These are phyloP conservation scores for Protomyctophum bolini DNA, from an alignment of 2,113 vertebrate genomes.

Conservation along the genomic window DNA sequence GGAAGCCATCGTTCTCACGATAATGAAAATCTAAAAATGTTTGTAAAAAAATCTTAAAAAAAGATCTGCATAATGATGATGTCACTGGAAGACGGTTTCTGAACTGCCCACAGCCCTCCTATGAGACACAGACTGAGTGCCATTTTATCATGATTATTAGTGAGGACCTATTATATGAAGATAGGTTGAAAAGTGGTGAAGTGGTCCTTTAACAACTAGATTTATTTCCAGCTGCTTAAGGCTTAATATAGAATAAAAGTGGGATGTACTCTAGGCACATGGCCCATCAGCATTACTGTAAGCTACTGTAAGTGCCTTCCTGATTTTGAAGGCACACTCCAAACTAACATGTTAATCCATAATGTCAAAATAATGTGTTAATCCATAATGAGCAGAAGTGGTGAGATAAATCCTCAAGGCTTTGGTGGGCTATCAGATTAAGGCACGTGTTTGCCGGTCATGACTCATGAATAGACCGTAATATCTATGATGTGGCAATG, in stretches of 20 bases:
- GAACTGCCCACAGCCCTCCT: too few species aligned
- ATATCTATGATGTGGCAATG: slow-evolving; percentile 18
- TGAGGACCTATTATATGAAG: too few species aligned
- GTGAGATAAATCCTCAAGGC: slow-evolving; percentile 35
- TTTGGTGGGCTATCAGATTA: slow-evolving; percentile 37
- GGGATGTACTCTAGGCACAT: slow-evolving; percentile 47
- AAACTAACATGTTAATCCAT: slow-evolving; percentile 45
- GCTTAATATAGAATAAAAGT: slow-evolving; percentile 54
- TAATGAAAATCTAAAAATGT: too few species aligned
- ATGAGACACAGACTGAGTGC: too few species aligned
- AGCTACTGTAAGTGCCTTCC: slow-evolving; percentile 12
- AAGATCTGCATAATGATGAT: too few species aligned
- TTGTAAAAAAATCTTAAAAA: too few species aligned
- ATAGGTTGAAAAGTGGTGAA: too few species aligned
- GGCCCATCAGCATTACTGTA: slow-evolving; percentile 26
- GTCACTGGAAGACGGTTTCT: too few species aligned
- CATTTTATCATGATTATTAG: too few species aligned
- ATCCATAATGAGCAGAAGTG: slow-evolving; percentile 52
- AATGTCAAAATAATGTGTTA: slow-evolving; percentile 49
- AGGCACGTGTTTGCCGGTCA: slow-evolving; percentile 13
- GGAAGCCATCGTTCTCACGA: too few species aligned
- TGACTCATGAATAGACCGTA: slow-evolving; percentile 16
- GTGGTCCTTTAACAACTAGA: slow-evolving; percentile 15
- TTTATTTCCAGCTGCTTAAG: slow-evolving; percentile 47
- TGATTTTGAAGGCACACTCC: neutral